phyloP scores from a whole-genome alignment of 2,113 vertebrate species.

The Passerina amoena region DNA sequence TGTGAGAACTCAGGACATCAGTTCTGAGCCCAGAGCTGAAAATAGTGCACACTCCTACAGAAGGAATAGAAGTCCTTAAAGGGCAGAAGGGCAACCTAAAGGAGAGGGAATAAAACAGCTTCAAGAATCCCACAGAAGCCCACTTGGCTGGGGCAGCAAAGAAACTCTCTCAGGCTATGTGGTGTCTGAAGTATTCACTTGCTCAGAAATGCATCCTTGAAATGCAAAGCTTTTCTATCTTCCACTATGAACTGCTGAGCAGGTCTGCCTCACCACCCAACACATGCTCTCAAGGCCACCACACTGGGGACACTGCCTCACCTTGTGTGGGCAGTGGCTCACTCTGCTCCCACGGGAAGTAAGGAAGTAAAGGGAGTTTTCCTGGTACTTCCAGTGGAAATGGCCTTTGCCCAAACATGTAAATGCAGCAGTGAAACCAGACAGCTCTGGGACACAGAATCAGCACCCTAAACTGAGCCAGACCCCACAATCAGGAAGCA shows the following conservation, averaged over 20 bases:
- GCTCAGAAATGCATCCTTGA: not conserved
- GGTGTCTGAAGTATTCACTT: not conserved
- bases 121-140: not conserved
- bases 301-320: not conserved
- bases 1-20: not conserved
- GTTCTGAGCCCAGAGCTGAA: slow-evolving; percentile 23
- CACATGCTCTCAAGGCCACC: not conserved
- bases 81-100: not conserved
- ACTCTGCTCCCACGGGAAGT: not conserved
- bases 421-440: not conserved
- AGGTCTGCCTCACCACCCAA: not conserved
- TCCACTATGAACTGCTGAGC: not conserved
- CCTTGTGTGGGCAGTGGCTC: not conserved
- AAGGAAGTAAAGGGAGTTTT: not conserved
- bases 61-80: slow-evolving; percentile 4
- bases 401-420: not conserved
- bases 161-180: not conserved
- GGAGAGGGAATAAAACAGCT: not conserved
- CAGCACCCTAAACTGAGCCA: not conserved
- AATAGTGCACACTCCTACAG: not conserved
- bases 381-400: not conserved
- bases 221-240: not conserved
- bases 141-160: not conserved
- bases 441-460: not conserved
- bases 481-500: not conserved